Evolutionary conservation across 2,113 vertebrate species (phyloP).

Genomic region (Campylomormyrus tamandua): DNA sequence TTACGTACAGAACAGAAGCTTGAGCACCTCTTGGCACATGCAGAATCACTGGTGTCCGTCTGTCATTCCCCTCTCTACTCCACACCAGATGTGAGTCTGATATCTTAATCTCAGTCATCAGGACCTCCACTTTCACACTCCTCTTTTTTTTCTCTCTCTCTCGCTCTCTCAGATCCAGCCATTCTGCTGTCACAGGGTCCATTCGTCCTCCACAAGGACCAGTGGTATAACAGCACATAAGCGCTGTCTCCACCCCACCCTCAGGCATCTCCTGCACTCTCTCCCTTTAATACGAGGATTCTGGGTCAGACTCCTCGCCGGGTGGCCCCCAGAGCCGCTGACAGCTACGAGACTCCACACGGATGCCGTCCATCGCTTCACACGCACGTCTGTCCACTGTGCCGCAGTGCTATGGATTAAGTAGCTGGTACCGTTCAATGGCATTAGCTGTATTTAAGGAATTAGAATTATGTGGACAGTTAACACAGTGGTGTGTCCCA

Average conservation of each 20-base stretch:
- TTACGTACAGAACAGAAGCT: neutral
- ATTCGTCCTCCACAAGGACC: neutral
- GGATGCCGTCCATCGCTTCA: neutral
- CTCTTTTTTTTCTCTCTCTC: neutral
- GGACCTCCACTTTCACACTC: neutral
- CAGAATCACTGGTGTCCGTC: neutral
- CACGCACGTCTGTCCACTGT: neutral
- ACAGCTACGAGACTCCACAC: neutral
- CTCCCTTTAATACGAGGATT: neutral
- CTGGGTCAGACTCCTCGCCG: neutral
- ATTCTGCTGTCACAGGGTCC: neutral
- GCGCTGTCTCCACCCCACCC: neutral
- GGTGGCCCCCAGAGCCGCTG: neutral
- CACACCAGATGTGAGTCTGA: slow-evolving; percentile 11
- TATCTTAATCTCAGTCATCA: slow-evolving; percentile 12
- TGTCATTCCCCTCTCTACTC: neutral
- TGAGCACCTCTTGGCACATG: neutral
- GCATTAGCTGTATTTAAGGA: neutral
- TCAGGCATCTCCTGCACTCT: neutral
- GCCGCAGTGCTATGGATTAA: neutral
- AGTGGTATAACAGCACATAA: neutral
- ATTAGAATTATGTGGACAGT: neutral
- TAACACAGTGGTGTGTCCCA: neutral
- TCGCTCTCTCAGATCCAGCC: neutral
- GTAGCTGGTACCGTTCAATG: slow-evolving; percentile 5